Evolutionary conservation across 2,888 invertebrate species (phyloP), one percentile per base, ranked within the genome.

Genomic region (Thecophora atra): DNA sequence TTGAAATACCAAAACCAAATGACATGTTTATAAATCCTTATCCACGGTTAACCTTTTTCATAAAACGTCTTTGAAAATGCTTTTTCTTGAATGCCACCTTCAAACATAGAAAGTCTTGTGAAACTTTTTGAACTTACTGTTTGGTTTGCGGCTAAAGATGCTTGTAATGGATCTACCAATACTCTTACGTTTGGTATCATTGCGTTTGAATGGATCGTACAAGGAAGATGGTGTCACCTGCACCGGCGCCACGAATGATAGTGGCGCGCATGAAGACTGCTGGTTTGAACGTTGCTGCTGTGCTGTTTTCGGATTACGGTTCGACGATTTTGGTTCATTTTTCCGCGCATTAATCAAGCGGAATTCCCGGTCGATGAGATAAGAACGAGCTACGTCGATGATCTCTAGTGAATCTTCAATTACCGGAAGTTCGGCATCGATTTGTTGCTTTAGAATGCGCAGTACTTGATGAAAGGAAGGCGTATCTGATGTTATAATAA

Each of bases 381-480:
- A 94, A 64, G 91, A 90, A 74, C 93, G 89, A 17, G 95, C 96
- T 81, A 93, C 91, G 82, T 91, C 91, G 26, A 97, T 90, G 64
- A 94, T 87, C 77, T 91, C 90, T 30, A 89, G 83, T 0, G 88
- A 87, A 81, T 92, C 86, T 75, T 87, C 87, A 0, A 83, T 84
- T 5, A 86, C 84, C 11, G 87, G 89, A 76, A 94, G 89, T 81
- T 92, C 89, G 74, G 93, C 92, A 84, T 98, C 98, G 65, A 97
- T 91, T 86, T 94, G 94, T 78, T 95, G 94, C 80, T 95, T 95
- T 63, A 97, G 87, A 63, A 92, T 91, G 73, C 92, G 91, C 78
- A 95, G 87, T 75, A 94, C 97, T 91, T 97, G 97, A 86, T 94
- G 93, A 76, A 98, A 89, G 4, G 96, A 96, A 83, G 95, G 94